Percentiles rank a stretch among this genome's conserved stretches.
These are phyloP conservation scores for Zele albiditarsus DNA, from an alignment of 2,888 invertebrate species.

Conservation along the genomic window DNA sequence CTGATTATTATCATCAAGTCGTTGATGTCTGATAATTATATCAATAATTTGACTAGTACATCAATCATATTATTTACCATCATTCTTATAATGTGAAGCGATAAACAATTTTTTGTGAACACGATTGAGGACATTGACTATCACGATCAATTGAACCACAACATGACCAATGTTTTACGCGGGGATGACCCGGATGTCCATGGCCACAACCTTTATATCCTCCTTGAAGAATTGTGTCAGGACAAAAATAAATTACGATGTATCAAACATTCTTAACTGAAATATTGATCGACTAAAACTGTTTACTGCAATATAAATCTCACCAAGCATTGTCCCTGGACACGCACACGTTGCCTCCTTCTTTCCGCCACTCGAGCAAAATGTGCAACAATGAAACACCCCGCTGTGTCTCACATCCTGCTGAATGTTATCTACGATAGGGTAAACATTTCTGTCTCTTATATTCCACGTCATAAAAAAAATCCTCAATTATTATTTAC, in stretches of 20 bases:
- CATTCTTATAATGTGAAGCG: constrained; percentile 58
- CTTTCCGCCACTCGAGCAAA: constrained; percentile 86
- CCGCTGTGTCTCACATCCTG: constrained; percentile 77
- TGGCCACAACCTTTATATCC: constrained; percentile 83
- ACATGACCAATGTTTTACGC: constrained; percentile 88
- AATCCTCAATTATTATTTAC: constrained; percentile 11
- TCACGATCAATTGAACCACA: constrained; percentile 76
- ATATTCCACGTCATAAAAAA: too few relatives aligned
- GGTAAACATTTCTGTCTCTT: constrained; percentile 2
- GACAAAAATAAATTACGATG: constrained; percentile 11
- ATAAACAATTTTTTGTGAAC: constrained; percentile 55
- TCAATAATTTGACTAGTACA: neutral
- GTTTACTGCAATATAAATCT: constrained; percentile 26
- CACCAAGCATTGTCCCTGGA: constrained; percentile 83
- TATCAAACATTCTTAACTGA: neutral
- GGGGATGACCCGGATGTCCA: constrained; percentile 87
- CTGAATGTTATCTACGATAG: constrained; percentile 45
- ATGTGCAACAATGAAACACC: constrained; percentile 86
- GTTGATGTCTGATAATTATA: neutral
- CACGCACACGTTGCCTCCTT: constrained; percentile 82
- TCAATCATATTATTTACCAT: neutral
- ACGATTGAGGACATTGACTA: constrained; percentile 55
- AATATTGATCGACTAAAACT: neutral
- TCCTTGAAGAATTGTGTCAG: constrained; percentile 55
- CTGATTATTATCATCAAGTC: neutral